Evolutionary conservation across 2,113 vertebrate genomes (phyloP).

Genomic region (Stigmatopora argus): DNA sequence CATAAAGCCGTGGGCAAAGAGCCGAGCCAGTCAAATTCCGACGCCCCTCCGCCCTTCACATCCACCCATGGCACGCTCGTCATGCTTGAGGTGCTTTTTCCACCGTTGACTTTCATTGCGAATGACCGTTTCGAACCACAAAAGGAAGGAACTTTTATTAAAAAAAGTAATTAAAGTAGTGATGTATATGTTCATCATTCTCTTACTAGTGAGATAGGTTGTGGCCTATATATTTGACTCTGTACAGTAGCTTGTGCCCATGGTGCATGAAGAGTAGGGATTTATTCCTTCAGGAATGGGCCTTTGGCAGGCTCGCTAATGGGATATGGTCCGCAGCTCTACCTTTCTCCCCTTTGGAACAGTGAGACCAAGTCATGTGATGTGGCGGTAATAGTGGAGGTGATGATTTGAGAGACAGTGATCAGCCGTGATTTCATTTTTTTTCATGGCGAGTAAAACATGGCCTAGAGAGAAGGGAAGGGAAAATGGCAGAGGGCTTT

Average conservation of each 20-base stretch:
- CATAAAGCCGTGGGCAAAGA: conserved; percentile 55
- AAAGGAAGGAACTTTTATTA: conserved; percentile 28
- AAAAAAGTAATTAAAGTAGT: conserved; percentile 38
- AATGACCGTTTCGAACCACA: conserved; percentile 48
- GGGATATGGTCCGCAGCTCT: conserved; percentile 64
- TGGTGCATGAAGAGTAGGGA: conserved; percentile 59
- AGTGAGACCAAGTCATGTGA: conserved; percentile 41
- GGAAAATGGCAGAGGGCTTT: conserved; percentile 52
- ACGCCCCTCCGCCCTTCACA: conserved; percentile 52
- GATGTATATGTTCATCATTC: conserved; percentile 37
- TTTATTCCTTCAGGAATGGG: conserved; percentile 55
- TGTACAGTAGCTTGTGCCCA: conserved; percentile 49
- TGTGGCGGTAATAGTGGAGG: conserved; percentile 45
- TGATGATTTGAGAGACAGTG: conserved; percentile 53
- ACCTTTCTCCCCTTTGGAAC: conserved; percentile 61
- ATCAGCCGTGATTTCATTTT: conserved; percentile 58
- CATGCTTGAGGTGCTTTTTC: conserved; percentile 46
- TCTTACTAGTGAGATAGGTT: conserved; percentile 39
- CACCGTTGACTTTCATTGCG: conserved; percentile 57
- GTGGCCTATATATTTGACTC: conserved; percentile 47
- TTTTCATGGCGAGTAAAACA: conserved; percentile 45
- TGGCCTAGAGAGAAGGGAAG: conserved; percentile 25
- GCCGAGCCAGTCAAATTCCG: conserved; percentile 49
- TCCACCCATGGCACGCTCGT: conserved; percentile 37
- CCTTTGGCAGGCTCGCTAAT: conserved; percentile 64